Percentiles rank a stretch among this genome's conserved stretches.
Evolutionary conservation across 1,140 invertebrate species (phyloP).

Genomic region (Drosophila asahinai): DNA sequence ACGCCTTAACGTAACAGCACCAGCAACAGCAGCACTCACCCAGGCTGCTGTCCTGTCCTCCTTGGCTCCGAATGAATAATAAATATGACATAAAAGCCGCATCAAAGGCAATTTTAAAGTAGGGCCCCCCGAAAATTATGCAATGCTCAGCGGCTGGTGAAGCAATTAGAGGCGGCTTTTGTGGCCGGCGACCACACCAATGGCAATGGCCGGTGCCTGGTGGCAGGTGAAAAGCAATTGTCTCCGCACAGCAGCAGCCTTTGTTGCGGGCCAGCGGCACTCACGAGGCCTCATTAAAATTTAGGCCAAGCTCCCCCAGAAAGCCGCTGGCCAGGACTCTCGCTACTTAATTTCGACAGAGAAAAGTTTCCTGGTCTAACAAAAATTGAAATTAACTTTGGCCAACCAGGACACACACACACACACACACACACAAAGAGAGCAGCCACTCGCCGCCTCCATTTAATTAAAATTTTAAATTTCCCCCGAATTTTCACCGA

Average conservation of each 20-base stretch:
- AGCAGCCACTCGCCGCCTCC: constrained; percentile 16
- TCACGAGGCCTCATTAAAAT: constrained; percentile 78
- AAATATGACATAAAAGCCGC: constrained; percentile 81
- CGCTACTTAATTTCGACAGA: constrained; percentile 57
- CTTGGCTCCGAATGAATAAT: constrained; percentile 65
- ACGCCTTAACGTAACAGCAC: constrained; percentile 53
- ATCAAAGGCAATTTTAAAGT: constrained; percentile 77
- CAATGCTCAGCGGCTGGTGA: constrained; percentile 64
- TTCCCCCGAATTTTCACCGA: constrained; percentile 31
- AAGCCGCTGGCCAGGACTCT: constrained; percentile 31
- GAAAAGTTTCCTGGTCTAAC: constrained; percentile 66
- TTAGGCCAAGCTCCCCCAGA: constrained; percentile 62
- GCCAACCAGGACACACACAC: constrained; percentile 36
- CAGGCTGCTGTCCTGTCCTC: not conserved
- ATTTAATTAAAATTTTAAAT: constrained; percentile 71
- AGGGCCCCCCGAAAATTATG: constrained; percentile 60
- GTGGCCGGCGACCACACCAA: constrained; percentile 43
- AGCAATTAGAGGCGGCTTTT: constrained; percentile 66
- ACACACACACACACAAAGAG: not conserved
- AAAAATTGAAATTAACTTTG: constrained; percentile 82
- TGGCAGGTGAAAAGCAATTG: constrained; percentile 82
- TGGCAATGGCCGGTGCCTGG: constrained; percentile 46
- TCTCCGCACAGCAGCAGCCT: constrained; percentile 60
- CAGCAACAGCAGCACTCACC: constrained; percentile 6
- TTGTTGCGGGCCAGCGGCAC: constrained; percentile 71